These are phyloP conservation scores for Smittia sp. DNA, from an alignment of 2,888 invertebrate species.

Conservation along the genomic window DNA sequence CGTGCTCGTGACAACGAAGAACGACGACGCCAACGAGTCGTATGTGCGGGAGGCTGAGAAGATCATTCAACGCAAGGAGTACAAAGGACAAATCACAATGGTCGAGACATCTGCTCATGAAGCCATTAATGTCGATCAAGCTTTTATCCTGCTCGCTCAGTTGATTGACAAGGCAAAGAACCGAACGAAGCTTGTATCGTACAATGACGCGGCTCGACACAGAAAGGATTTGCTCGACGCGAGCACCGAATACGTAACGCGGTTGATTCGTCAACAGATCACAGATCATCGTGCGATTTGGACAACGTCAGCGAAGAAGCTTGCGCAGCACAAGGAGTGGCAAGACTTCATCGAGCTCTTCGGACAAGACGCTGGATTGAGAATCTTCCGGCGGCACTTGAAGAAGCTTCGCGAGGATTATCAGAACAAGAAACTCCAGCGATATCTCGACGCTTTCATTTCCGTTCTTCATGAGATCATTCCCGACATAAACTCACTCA, in stretches of 20 bases:
- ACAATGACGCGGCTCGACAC: constrained; percentile 78
- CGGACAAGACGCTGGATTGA: constrained; percentile 78
- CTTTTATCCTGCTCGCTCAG: constrained; percentile 86
- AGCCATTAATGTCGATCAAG: constrained; percentile 92
- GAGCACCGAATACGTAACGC: constrained; percentile 85
- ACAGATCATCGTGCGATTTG: constrained; percentile 80
- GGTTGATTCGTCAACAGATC: constrained; percentile 79
- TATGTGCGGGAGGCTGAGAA: constrained; percentile 87
- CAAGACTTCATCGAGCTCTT: constrained; percentile 84
- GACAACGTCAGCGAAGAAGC: constrained; percentile 81
- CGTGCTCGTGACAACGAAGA: constrained; percentile 91
- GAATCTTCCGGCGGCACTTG: constrained; percentile 73
- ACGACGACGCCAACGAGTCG: constrained; percentile 86
- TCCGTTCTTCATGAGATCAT: constrained; percentile 73
- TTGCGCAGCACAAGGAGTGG: constrained; percentile 86
- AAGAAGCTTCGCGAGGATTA: constrained; percentile 79
- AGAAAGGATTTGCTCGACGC: constrained; percentile 85
- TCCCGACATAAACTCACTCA: constrained; percentile 69
- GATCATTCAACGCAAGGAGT: constrained; percentile 84
- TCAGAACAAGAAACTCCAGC: constrained; percentile 69
- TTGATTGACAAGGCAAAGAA: constrained; percentile 85
- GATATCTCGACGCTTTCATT: constrained; percentile 74
- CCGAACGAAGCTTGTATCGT: constrained; percentile 65
- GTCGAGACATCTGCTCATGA: constrained; percentile 95
- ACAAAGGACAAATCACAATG: constrained; percentile 81